Evolutionary conservation across 2,888 invertebrate species (phyloP), one percentile per base, ranked within the genome.

Genomic region (Galerucella pusilla): DNA sequence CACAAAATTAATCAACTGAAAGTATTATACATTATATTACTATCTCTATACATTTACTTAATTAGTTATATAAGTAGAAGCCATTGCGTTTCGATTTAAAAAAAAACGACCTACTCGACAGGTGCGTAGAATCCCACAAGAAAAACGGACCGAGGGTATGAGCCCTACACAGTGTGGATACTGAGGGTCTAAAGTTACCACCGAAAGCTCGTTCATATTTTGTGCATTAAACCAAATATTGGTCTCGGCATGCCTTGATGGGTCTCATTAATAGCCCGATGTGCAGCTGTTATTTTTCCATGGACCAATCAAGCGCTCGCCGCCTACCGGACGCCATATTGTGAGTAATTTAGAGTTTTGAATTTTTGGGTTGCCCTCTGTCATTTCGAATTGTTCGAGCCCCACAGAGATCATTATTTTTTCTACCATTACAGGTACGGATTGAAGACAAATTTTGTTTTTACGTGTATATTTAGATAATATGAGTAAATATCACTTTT

Each of bases 241-340:
- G 84, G 84, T 83, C 85, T 82, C 84, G 81, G 84, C 82, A 82
- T 85, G 84, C 81, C 83, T 80, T 83, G 84, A 85, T 85, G 86
- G 85, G 83, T 82, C 84, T 84, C 84, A 85, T 86, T 86, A 86
- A 86, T 85, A 85, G 84, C 80, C 81, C 86, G 87, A 85, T 84
- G 85, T 85, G 85, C 87, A 87, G 86, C 87, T 87, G 87, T 87
- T 87, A 84, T 84, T 84, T 84, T 86, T 86, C 85, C 85, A 84
- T 86, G 86, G 87, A 87, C 87, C 87, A 87, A 87, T 87, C 86
- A 83, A 85, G 84, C 78, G 80, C 77, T 80, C 71, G 81, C 83
- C 84, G 83, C 80, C 80, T 75, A 76, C 75, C 71, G 79, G 83
- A 84, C 85, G 86, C 86, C 86, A 86, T 86, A 85, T 85, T 86